phyloP scores from a whole-genome alignment of 2,113 vertebrate species.

The Burhinus bistriatus region DNA sequence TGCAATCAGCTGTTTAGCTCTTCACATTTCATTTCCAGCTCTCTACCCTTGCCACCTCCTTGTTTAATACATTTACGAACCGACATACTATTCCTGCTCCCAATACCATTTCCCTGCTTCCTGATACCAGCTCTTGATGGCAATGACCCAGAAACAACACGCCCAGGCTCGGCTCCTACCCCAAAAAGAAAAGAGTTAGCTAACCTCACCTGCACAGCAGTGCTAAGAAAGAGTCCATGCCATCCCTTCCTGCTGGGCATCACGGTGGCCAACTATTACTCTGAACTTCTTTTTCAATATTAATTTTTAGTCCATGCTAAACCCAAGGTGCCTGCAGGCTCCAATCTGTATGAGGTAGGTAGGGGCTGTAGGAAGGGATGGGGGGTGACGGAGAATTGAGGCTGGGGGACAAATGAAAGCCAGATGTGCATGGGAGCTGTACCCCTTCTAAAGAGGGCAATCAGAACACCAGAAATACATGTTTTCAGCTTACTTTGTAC shows the following conservation, averaged over 20 bases:
- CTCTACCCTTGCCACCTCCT: background rate
- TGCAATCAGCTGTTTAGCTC: background rate
- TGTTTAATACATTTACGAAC: background rate
- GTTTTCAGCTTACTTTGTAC: background rate
- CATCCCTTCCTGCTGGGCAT: background rate
- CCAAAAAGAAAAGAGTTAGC: background rate
- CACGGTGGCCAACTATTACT: background rate
- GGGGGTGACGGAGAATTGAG: background rate
- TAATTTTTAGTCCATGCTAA: background rate
- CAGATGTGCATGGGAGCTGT: background rate
- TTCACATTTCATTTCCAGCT: background rate
- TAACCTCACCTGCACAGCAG: background rate
- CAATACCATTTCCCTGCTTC: background rate
- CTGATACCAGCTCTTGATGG: background rate
- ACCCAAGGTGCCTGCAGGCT: background rate
- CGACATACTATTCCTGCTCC: background rate
- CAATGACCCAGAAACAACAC: background rate
- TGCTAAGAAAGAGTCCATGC: no score
- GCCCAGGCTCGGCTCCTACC: background rate
- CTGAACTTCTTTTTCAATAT: background rate
- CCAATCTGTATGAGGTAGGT: background rate
- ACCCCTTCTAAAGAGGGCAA: background rate
- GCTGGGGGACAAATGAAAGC: accelerated
- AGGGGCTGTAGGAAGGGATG: background rate
- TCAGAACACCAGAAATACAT: background rate